Evolutionary conservation across 2,888 invertebrate species (phyloP).

Genomic region (Cheilosia vernalis): DNA sequence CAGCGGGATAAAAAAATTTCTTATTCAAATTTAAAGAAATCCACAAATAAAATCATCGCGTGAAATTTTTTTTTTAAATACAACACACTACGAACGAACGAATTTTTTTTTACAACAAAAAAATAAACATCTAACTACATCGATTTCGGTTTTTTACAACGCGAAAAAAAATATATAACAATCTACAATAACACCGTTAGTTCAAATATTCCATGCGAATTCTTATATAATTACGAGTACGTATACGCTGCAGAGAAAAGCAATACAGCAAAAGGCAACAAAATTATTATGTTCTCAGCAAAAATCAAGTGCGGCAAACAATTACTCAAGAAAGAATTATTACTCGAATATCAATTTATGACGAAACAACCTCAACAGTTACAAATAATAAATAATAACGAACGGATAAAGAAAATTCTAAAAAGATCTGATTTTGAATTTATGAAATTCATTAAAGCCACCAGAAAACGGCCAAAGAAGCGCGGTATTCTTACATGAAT

Average conservation of each 20-base stretch:
- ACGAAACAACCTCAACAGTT: constrained; percentile 48
- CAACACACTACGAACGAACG: constrained; percentile 70
- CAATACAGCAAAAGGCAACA: not conserved
- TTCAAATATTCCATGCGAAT: constrained; percentile 71
- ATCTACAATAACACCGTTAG: constrained; percentile 65
- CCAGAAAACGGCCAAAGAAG: constrained; percentile 69
- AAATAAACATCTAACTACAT: constrained; percentile 49
- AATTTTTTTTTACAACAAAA: constrained; percentile 41
- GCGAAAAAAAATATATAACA: constrained; percentile 45
- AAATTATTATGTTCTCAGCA: constrained; percentile 71
- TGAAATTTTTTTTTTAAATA: constrained; percentile 51
- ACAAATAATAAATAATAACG: constrained; percentile 50
- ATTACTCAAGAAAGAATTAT: constrained; percentile 30
- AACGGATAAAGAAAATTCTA: constrained; percentile 46
- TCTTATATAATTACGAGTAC: constrained; percentile 56
- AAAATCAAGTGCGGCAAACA: constrained; percentile 58
- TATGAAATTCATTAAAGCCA: constrained; percentile 68
- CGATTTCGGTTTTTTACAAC: constrained; percentile 69
- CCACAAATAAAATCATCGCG: constrained; percentile 58
- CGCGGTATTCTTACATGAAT: constrained; percentile 62
- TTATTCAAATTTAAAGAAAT: constrained; percentile 36
- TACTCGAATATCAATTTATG: constrained; percentile 57
- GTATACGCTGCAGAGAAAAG: constrained; percentile 42
- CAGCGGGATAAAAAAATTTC: constrained; percentile 66
- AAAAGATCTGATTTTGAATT: constrained; percentile 61